Base-by-base conservation (phyloP, 1,140 invertebrate genomes). In the Chrysoperla carnea region DNA sequence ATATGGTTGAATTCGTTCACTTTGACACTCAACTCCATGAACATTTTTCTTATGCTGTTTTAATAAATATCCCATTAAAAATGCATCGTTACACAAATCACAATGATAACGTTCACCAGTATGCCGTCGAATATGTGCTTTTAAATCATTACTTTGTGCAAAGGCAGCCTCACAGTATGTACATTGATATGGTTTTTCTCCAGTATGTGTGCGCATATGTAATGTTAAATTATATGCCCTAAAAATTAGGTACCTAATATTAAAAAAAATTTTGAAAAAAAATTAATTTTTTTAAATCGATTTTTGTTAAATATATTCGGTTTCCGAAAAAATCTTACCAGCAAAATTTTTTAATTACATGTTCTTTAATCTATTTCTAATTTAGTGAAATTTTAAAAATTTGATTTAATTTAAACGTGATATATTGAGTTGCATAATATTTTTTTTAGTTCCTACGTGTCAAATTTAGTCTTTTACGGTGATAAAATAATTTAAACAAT, bases 121-220 rank as follows among this genome's bases (percentile, higher is more conserved):
- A 40, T 72, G 71, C 9, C 70, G 59, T n/a, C 72, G 56, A 7
- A 73, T 63, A 48, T 76, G 74, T 12, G 71, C 69, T 50, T 74
- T 75, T n/a, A 77, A 55, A 53, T 73, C 72, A 44, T 73, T 73
- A 36, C 70, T 62, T 47, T 69, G 66, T 2, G 72, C 68, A 51
- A 76, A 76, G 36, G 66, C 61, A 46, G 72, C 70, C 29, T 63
- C 62, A 48, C 72, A 73, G 50, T 69, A 66, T 9, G 66, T 61
- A 49, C 73, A 76, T 38, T 64, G 60, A 50, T 73, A 73, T 3
- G 70, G 69, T 45, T 69, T 69, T 48, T 74, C 69, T 11, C 71
- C 72, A 5, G 69, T 72, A 49, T 72, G 69, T 0, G 67, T 69
- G 29, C 69, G 53, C 60, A 70, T 68, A 45, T 72, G 69, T 7